These are phyloP conservation scores for Oreohelix idahoensis DNA, from an alignment of 1,140 invertebrate genomes.

Conservation along the genomic window DNA sequence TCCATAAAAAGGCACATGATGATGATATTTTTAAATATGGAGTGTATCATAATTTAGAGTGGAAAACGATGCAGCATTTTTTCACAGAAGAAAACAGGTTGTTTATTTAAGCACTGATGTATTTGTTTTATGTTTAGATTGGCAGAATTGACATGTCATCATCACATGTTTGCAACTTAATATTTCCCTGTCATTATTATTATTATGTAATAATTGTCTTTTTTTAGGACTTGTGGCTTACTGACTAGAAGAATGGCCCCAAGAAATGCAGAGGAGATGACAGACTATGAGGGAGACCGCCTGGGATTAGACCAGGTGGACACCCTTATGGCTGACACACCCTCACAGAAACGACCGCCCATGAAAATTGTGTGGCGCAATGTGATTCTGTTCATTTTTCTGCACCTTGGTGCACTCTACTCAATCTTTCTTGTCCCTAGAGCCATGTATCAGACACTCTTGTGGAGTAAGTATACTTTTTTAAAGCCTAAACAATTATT, in stretches of 20 bases:
- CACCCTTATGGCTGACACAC: constrained; percentile 40
- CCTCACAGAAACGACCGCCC: constrained; percentile 46
- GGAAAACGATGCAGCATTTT: too few species aligned
- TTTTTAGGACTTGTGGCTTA: neutral
- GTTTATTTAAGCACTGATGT: too few species aligned
- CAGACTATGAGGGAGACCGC: constrained; percentile 35
- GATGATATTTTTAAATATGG: too few species aligned
- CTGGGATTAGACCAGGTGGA: constrained; percentile 42
- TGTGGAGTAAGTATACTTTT: constrained; percentile 82
- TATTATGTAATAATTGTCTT: neutral
- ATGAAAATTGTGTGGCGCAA: constrained; percentile 91
- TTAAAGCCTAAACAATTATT: too few species aligned
- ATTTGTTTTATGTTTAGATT: too few species aligned
- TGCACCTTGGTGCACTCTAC: constrained; percentile 91
- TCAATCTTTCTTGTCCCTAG: constrained; percentile 87
- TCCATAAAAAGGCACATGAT: too few species aligned
- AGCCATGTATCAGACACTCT: constrained; percentile 83
- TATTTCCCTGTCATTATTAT: too few species aligned
- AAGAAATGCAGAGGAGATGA: constrained; percentile 40
- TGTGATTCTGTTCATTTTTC: constrained; percentile 85
- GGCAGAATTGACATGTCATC: too few species aligned
- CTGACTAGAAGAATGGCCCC: constrained; percentile 45
- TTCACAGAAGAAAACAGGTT: too few species aligned
- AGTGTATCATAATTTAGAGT: too few species aligned
- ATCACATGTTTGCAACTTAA: too few species aligned